These are phyloP conservation scores for Furcula furcula DNA, from an alignment of 2,888 invertebrate genomes.

Conservation along the genomic window DNA sequence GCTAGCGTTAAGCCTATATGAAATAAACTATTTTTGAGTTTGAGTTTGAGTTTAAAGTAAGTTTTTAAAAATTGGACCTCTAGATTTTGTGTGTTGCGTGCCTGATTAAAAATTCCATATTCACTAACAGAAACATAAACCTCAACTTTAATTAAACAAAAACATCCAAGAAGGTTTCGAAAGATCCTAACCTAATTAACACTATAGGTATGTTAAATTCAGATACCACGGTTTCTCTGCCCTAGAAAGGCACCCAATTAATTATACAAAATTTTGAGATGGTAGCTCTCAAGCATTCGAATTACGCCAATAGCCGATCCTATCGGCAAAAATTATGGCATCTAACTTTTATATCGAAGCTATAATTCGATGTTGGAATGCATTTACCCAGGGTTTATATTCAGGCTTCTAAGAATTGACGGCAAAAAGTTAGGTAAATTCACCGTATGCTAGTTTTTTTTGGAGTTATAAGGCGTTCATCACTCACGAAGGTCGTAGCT, in stretches of 20 bases:
- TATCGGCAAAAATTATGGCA: slow-evolving; percentile 74
- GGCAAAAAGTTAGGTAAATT: slow-evolving; percentile 78
- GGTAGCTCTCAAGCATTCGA: slow-evolving; percentile 26
- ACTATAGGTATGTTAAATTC: neutral
- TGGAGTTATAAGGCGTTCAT: slow-evolving; percentile 72
- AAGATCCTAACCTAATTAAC: neutral
- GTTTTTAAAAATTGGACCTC: too few species aligned
- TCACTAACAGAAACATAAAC: too few species aligned
- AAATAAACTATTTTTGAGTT: too few species aligned
- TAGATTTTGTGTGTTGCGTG: too few species aligned
- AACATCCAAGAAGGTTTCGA: neutral
- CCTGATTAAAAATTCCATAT: too few species aligned
- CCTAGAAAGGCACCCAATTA: slow-evolving; percentile 48
- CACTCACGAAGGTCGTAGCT: slow-evolving; percentile 70
- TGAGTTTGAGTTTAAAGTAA: too few species aligned
- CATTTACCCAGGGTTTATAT: slow-evolving; percentile 51
- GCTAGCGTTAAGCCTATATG: too few species aligned
- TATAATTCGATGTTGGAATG: slow-evolving; percentile 60
- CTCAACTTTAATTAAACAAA: too few species aligned
- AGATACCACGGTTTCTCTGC: slow-evolving; percentile 19
- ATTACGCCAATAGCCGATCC: slow-evolving; percentile 42
- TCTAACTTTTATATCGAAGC: slow-evolving; percentile 56
- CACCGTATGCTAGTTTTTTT: slow-evolving; percentile 73
- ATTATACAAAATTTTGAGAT: slow-evolving; percentile 38
- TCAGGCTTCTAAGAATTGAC: slow-evolving; percentile 59